Conservation (phyloP, 2,113 vertebrate genomes). For the Protobothrops mucrosquamatus region DNA sequence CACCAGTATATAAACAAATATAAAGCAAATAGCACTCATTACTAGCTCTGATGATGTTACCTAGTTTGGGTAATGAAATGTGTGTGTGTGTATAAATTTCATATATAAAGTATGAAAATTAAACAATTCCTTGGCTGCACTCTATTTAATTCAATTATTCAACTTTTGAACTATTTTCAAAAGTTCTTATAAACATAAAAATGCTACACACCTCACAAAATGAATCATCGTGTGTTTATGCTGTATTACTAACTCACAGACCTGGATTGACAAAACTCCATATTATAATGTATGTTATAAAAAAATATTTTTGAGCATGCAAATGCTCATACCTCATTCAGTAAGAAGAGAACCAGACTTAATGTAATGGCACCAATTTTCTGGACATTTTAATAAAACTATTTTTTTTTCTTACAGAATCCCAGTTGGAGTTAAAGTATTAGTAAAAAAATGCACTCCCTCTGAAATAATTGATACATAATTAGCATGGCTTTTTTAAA, state of each 20-base stretch:
- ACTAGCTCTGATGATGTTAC: not conserved
- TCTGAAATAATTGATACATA: not conserved
- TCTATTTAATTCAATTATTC: not conserved
- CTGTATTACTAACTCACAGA: not conserved
- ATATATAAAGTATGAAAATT: not conserved
- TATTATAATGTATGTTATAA: not conserved
- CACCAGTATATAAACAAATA: too few relatives aligned
- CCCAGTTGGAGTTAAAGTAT: not conserved
- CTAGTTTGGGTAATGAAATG: not conserved
- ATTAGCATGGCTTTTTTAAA: not conserved
- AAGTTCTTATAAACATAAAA: not conserved
- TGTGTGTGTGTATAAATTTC: not conserved
- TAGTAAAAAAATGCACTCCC: not conserved
- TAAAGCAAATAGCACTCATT: not conserved
- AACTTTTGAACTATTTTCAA: not conserved
- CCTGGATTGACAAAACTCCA: not conserved
- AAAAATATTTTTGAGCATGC: not conserved
- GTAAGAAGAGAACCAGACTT: not conserved
- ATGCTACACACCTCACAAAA: not conserved
- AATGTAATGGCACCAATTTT: not conserved
- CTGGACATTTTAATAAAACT: not conserved
- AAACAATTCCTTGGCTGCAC: not conserved
- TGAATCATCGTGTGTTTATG: not conserved
- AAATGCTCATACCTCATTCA: too few relatives aligned
- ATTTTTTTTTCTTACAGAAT: not conserved